Conservation (phyloP, 2,113 vertebrate species). For the Nothoprocta perdicaria region DNA sequence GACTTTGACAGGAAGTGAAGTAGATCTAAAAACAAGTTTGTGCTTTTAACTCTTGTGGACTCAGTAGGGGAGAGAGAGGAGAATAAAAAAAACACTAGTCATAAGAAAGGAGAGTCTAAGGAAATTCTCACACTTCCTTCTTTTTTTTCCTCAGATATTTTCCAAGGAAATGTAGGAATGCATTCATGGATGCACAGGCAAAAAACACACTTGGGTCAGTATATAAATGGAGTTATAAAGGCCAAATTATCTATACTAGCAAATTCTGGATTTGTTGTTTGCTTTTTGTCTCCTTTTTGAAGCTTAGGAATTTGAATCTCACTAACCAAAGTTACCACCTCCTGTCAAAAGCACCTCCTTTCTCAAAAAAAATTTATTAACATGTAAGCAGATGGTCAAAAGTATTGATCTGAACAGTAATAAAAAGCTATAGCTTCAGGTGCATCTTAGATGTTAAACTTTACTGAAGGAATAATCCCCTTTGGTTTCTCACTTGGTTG, state of each 20-base stretch:
- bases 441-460: slow-evolving; percentile 64
- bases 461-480: slow-evolving; percentile 66
- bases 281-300: background rate
- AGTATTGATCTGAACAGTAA: slow-evolving; percentile 41
- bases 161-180: background rate
- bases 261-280: background rate
- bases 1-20: background rate
- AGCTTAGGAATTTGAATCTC: background rate
- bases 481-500: slow-evolving; percentile 70
- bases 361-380: slow-evolving; percentile 15
- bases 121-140: background rate
- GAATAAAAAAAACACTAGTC: background rate
- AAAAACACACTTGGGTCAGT: background rate
- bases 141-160: background rate
- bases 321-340: background rate
- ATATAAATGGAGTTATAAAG: background rate
- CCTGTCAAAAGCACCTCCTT: background rate
- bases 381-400: slow-evolving; percentile 51
- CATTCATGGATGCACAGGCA: background rate
- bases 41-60: background rate
- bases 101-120: background rate
- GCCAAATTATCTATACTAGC: background rate
- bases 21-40: background rate
- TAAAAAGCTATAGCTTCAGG: slow-evolving; percentile 55
- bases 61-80: background rate